These are phyloP conservation scores for Aporrectodea caliginosa DNA, from an alignment of 1,140 invertebrate genomes.

Conservation along the genomic window DNA sequence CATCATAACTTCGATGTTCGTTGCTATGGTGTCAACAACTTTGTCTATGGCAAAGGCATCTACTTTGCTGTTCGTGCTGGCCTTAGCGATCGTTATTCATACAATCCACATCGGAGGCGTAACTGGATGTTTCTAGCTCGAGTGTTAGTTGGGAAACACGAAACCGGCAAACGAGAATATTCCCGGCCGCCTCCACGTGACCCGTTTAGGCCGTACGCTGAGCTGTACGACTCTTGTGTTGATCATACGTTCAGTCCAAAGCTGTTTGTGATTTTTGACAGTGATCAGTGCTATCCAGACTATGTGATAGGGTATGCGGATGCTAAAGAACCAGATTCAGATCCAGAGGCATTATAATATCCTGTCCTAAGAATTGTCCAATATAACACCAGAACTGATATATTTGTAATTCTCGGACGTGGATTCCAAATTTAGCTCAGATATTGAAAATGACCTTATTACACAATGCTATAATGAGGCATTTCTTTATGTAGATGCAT, in stretches of 20 bases:
- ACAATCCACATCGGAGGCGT: neutral
- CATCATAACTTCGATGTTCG: neutral
- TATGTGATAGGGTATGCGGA: neutral
- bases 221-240: neutral
- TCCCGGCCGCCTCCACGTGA: neutral
- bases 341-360: too few species aligned
- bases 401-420: too few species aligned
- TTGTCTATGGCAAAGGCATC: neutral
- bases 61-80: neutral
- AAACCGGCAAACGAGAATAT: neutral
- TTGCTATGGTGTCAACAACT: neutral
- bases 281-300: neutral
- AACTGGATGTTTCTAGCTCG: neutral
- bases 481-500: too few species aligned
- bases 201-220: neutral
- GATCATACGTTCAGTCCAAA: neutral
- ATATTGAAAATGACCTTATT: too few species aligned
- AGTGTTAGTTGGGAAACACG: neutral
- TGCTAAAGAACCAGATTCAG: neutral
- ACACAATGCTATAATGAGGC: too few species aligned
- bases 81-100: neutral
- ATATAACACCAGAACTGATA: too few species aligned
- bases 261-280: neutral
- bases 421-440: too few species aligned
- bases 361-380: too few species aligned